Base-by-base conservation (phyloP, 2,113 vertebrate genomes). In the Asarcornis scutulata region DNA sequence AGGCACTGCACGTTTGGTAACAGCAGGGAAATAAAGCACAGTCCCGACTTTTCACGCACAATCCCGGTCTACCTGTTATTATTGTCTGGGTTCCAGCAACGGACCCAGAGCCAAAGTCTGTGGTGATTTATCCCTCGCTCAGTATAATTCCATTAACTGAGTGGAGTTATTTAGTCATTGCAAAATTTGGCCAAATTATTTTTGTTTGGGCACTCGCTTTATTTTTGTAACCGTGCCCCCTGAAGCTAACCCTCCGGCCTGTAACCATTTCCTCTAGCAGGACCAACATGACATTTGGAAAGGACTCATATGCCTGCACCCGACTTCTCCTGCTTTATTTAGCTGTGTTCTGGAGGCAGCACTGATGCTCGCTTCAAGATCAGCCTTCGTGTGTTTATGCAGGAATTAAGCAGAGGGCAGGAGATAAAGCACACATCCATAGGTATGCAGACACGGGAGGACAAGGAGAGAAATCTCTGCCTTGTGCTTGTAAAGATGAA, bases 21-120 rank as follows among this genome's bases (percentile, higher is more conserved):
- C 94, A 89, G 95, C 81, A 46, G 91, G 94, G 82, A 76, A 82
- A 96, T 73, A 82, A 96, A 86, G 79, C 76, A 83, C 34, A 58
- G 12, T 16, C 53, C 68, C 7, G 2, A 69, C 79, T 86, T 74
- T 80, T 64, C 85, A 75, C 32, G 2, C 27, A 60, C 69, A 44
- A 5, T 22, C 34, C 79, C 48, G 17, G 58, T 62, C 83, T 96
- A 96, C 95, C 80, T 86, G 58, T 72, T 92, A 50, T 64, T 60
- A 32, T 58, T 91, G 90, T 93, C 86, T 25, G 10, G 66, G 58
- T 15, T 86, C 76, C 86, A 93, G 73, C 73, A 60, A 23, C 0
- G 0, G 56, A 36, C 17, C 14, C 22, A 1, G 32, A 94, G 95
- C 92, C 94, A 95, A 21, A 75, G 29, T 55, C 85, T 75, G 58